phyloP scores from a whole-genome alignment of 2,888 invertebrate genomes.

The Mallateleia sp. region DNA sequence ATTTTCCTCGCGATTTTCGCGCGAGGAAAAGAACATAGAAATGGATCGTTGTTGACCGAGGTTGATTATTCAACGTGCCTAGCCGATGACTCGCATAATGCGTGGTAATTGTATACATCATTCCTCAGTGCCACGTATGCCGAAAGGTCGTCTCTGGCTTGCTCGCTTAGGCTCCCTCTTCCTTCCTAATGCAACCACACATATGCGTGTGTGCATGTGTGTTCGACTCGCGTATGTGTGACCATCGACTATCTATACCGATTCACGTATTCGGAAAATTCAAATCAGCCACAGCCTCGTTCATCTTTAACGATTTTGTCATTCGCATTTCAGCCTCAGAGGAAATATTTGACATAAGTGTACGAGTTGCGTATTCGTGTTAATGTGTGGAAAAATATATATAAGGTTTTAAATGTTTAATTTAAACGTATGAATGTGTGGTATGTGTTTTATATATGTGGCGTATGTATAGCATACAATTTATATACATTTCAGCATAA shows the following conservation, averaged over 20 bases:
- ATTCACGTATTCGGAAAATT: constrained; percentile 42
- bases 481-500: no score
- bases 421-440: no score
- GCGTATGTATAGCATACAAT: no score
- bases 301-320: constrained; percentile 1
- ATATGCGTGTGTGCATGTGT: neutral
- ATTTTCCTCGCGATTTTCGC: constrained; percentile 6
- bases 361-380: no score
- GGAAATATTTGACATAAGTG: constrained; percentile 2
- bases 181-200: constrained; percentile 46
- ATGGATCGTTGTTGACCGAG: constrained; percentile 66
- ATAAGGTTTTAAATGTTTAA: no score
- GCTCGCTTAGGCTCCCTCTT: constrained; percentile 53
- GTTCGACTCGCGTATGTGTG: constrained; percentile 2
- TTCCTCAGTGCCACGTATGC: constrained; percentile 84
- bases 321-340: neutral
- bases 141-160: constrained; percentile 67
- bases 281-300: constrained; percentile 25
- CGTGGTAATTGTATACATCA: constrained; percentile 80
- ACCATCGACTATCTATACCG: constrained; percentile 27
- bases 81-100: constrained; percentile 81
- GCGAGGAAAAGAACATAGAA: constrained; percentile 34
- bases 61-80: constrained; percentile 77
- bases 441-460: no score
- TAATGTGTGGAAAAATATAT: no score